These are phyloP conservation scores for Corella eumyota DNA, from an alignment of 23 tunicate species.

Conservation along the genomic window DNA sequence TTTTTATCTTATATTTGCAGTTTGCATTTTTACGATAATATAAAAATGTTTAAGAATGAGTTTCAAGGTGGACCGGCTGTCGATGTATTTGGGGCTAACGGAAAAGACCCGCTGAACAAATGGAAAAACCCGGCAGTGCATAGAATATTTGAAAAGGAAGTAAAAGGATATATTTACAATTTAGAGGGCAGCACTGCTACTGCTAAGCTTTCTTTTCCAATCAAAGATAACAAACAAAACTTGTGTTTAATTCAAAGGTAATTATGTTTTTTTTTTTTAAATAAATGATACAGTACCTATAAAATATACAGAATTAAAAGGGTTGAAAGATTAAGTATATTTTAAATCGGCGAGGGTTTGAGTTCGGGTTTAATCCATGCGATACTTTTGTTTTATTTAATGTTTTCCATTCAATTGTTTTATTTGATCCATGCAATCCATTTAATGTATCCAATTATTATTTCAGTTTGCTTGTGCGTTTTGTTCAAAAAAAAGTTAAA, in stretches of 20 bases:
- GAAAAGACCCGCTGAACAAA: conserved; percentile 52
- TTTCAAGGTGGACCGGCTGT: conserved; percentile 84
- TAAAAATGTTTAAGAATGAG: conserved; percentile 84
- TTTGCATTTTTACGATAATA: no score
- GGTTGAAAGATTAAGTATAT: no score
- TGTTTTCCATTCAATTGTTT: background rate
- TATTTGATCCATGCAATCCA: no score
- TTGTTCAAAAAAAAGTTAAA: no score
- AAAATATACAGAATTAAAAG: no score
- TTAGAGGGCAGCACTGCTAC: conserved; percentile 66
- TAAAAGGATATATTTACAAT: conserved; percentile 41
- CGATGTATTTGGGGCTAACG: conserved; percentile 72
- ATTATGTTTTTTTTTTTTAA: background rate
- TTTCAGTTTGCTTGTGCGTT: no score
- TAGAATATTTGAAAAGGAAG: conserved; percentile 41
- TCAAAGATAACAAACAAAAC: conserved; percentile 30
- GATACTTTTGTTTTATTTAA: no score
- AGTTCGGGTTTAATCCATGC: no score
- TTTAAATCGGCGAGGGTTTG: no score
- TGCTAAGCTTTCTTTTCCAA: conserved; percentile 48
- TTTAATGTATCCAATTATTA: no score
- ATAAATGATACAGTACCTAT: no score
- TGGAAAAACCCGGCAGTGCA: conserved; percentile 36
- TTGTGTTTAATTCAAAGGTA: conserved; percentile 61
- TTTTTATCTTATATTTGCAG: no score